Conservation (phyloP, 2,797 vertebrate species). For the Muscicapa comitata region DNA sequence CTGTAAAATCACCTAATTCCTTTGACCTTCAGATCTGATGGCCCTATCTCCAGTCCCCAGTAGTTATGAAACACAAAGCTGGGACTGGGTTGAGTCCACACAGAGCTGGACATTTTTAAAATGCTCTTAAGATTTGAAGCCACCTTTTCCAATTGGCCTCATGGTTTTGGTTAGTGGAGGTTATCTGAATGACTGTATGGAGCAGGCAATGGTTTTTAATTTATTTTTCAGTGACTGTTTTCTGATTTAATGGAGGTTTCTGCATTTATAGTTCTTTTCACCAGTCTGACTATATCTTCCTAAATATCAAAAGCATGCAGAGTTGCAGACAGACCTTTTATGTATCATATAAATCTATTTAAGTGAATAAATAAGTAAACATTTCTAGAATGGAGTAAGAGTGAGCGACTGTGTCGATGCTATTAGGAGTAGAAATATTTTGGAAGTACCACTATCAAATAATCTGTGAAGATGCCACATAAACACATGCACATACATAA, state of each 20-base stretch:
- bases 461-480: neutral
- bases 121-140: neutral
- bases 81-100: neutral
- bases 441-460: neutral
- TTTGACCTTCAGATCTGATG: neutral
- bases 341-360: neutral
- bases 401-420: neutral
- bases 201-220: neutral
- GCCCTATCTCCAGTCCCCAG: neutral
- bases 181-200: neutral
- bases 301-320: neutral
- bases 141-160: neutral
- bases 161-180: neutral
- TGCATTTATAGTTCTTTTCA: neutral
- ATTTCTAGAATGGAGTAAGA: neutral
- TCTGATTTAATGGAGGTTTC: neutral
- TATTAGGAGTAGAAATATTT: neutral
- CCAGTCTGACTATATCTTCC: neutral
- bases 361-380: slow-evolving; percentile 41
- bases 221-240: neutral
- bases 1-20: neutral
- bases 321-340: neutral
- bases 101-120: neutral
- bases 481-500: neutral
- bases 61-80: neutral